Evolutionary conservation across 92 coral and sea anemone genomes (phyloP).

Genomic region (Plumapathes pennacea): DNA sequence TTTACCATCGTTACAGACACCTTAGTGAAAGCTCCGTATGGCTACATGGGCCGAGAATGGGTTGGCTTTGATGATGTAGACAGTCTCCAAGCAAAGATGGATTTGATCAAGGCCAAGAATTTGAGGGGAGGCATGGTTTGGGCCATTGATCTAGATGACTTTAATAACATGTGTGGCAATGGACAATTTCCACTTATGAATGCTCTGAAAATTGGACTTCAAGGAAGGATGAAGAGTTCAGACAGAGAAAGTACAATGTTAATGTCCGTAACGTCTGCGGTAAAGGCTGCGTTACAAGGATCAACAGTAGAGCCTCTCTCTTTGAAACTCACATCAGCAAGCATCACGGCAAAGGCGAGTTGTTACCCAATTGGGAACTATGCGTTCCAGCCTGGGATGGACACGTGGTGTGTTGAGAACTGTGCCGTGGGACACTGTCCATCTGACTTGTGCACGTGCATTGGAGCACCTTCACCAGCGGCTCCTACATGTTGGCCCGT

Average conservation of each 20-base stretch:
- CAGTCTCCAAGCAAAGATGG: slow-evolving; percentile 59
- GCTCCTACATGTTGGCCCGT: slow-evolving; percentile 28
- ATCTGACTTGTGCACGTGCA: slow-evolving; percentile 30
- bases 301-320: no score
- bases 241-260: no score
- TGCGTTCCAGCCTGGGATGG: no score
- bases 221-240: no score
- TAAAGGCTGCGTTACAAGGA: no score
- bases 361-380: no score
- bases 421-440: slow-evolving; percentile 64
- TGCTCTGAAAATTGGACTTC: no score
- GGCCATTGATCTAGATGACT: slow-evolving; percentile 81
- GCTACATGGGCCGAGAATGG: slow-evolving; percentile 72
- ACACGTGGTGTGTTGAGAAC: slow-evolving; percentile 53
- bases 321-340: no score
- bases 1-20: slow-evolving; percentile 52
- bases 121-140: slow-evolving; percentile 80
- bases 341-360: no score
- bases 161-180: no score
- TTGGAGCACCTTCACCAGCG: slow-evolving; percentile 12
- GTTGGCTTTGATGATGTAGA: slow-evolving; percentile 64
- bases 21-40: slow-evolving; percentile 71
- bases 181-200: no score
- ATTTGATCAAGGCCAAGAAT: slow-evolving; percentile 55
- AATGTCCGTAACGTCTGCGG: no score